A percentile compares a stretch with the other conserved stretches of the same genome.
phyloP scores from a whole-genome alignment of 2,797 vertebrate genomes.

The Anguilla marmorata region DNA sequence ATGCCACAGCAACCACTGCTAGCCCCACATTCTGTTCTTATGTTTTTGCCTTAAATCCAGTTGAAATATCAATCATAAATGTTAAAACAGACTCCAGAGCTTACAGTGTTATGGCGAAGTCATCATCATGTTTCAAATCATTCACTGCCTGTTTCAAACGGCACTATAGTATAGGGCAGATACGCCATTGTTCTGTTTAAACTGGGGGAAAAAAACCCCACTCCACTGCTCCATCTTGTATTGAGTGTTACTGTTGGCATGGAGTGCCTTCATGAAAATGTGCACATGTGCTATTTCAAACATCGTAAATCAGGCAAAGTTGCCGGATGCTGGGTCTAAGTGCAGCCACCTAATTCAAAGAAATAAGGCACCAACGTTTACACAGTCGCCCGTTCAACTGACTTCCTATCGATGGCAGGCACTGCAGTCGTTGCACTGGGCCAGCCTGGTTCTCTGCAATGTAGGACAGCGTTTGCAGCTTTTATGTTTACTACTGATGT shows the following conservation, averaged over 20 bases:
- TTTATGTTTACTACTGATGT: background rate
- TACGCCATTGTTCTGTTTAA: background rate
- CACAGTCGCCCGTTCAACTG: background rate
- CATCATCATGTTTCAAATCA: background rate
- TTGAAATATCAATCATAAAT: background rate
- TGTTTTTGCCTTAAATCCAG: background rate
- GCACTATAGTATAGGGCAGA: background rate
- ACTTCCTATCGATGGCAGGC: background rate
- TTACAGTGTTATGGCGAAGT: background rate
- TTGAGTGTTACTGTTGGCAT: background rate
- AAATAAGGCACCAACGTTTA: background rate
- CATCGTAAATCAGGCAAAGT: background rate
- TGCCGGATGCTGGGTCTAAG: background rate
- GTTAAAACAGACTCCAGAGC: background rate
- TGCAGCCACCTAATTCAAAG: background rate
- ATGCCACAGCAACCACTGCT: background rate
- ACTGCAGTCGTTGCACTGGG: background rate
- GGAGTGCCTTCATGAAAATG: background rate
- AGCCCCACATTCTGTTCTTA: background rate
- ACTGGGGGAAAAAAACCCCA: background rate
- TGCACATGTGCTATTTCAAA: slow-evolving; percentile 5
- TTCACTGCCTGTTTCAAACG: background rate
- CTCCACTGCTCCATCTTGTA: background rate
- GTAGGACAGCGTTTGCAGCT: background rate
- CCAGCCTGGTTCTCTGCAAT: background rate